Evolutionary conservation across 2,113 vertebrate genomes (phyloP).

Genomic region (Xiphophorus hellerii): DNA sequence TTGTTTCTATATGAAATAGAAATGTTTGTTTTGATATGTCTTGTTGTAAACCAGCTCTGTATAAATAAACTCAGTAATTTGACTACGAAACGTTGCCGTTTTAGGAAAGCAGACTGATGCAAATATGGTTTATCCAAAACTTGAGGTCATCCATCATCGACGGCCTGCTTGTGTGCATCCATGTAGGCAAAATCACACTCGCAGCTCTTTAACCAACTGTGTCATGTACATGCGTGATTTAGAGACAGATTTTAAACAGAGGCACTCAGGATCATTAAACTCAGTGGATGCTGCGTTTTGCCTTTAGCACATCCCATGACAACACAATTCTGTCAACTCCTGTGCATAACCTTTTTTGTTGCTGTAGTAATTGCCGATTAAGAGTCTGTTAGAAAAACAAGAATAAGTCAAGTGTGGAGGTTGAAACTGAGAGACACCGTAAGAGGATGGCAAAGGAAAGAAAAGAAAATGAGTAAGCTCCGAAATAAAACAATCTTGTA

Average conservation of each 20-base stretch:
- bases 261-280: constrained; percentile 54
- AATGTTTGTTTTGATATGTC: too few species aligned
- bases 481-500: constrained; percentile 32
- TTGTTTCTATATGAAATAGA: too few species aligned
- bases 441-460: constrained; percentile 30
- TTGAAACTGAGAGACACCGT: not conserved
- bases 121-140: constrained; percentile 45
- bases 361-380: constrained; percentile 66
- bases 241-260: constrained; percentile 49
- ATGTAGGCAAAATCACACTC: constrained; percentile 6
- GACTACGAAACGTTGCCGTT: constrained; percentile 50
- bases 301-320: constrained; percentile 65
- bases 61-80: constrained; percentile 1
- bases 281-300: constrained; percentile 48
- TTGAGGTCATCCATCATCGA: constrained; percentile 54
- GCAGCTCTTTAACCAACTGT: constrained; percentile 51
- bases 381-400: constrained; percentile 62
- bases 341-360: constrained; percentile 69
- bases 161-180: constrained; percentile 2
- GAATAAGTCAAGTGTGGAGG: constrained; percentile 23
- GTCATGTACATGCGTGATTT: constrained; percentile 63
- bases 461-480: constrained; percentile 39
- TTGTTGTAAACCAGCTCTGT: too few species aligned
- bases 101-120: constrained; percentile 54
- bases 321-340: constrained; percentile 65